Conservation (phyloP, 2,113 vertebrate species). For the Psammodynastes pulverulentus region DNA sequence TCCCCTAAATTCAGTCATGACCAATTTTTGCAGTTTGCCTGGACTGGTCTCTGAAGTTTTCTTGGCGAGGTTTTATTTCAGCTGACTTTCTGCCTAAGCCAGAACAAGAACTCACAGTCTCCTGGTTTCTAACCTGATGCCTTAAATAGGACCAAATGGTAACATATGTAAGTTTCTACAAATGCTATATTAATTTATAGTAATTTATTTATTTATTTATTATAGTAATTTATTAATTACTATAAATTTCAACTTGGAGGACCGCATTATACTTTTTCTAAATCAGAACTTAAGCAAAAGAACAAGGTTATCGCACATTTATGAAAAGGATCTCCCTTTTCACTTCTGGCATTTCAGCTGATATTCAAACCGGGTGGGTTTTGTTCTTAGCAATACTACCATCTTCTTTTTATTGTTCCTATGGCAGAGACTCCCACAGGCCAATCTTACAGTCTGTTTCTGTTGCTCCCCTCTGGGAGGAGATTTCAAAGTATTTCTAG, state of each 20-base stretch:
- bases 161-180: neutral
- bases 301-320: neutral
- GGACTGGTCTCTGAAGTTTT: neutral
- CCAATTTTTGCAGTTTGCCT: neutral
- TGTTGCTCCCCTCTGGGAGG: too few relatives aligned
- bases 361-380: constrained; percentile 51
- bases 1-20: neutral
- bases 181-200: neutral
- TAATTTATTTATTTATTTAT: too few relatives aligned
- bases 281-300: neutral
- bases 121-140: neutral
- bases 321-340: constrained; percentile 33
- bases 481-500: too few relatives aligned
- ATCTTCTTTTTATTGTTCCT: constrained; percentile 51
- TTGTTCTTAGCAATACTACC: constrained; percentile 52
- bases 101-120: neutral
- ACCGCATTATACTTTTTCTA: neutral
- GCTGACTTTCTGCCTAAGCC: neutral
- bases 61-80: neutral
- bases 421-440: neutral
- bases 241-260: neutral
- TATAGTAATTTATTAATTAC: neutral
- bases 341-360: constrained; percentile 42
- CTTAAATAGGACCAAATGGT: neutral
- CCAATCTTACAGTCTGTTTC: too few relatives aligned